Conservation (phyloP, 2,888 invertebrate species). For the Lordiphosa fenestrarum region DNA sequence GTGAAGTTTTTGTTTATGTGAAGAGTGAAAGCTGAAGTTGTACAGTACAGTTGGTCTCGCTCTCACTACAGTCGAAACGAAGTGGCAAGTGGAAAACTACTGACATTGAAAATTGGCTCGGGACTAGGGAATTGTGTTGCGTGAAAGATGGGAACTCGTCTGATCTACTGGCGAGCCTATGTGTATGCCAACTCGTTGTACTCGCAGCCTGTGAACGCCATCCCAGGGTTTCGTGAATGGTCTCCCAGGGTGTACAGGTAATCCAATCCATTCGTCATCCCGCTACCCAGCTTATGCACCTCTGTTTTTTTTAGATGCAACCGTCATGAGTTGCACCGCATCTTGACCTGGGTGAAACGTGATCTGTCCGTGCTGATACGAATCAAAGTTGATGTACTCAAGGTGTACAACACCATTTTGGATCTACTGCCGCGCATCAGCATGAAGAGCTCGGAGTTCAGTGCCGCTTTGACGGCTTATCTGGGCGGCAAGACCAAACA, state of each 20-base stretch:
- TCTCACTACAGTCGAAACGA: not conserved
- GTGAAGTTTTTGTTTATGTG: too few species aligned
- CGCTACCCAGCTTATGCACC: not conserved
- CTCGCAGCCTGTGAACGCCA: conserved; percentile 84
- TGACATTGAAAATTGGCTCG: too few species aligned
- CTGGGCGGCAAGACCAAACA: conserved; percentile 88
- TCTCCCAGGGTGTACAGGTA: conserved; percentile 88
- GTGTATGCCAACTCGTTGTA: conserved; percentile 89
- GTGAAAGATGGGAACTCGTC: conserved; percentile 32
- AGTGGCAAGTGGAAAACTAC: too few species aligned
- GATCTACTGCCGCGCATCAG: conserved; percentile 85
- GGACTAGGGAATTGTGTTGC: too few species aligned
- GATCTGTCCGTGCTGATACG: conserved; percentile 87
- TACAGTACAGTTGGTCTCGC: too few species aligned
- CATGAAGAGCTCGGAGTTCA: conserved; percentile 83
- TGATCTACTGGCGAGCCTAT: conserved; percentile 82
- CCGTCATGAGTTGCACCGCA: conserved; percentile 88
- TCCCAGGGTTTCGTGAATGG: conserved; percentile 81
- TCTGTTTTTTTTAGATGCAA: conserved; percentile 83
- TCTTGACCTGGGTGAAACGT: conserved; percentile 92
- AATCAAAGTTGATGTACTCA: conserved; percentile 83
- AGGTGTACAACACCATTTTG: conserved; percentile 86
- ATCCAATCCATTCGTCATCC: conserved; percentile 18
- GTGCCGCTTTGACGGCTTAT: conserved; percentile 84
- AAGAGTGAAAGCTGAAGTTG: too few species aligned